Conservation (phyloP, 53 echinoderm and acorn worm genomes). For the Echinometra lucunter region DNA sequence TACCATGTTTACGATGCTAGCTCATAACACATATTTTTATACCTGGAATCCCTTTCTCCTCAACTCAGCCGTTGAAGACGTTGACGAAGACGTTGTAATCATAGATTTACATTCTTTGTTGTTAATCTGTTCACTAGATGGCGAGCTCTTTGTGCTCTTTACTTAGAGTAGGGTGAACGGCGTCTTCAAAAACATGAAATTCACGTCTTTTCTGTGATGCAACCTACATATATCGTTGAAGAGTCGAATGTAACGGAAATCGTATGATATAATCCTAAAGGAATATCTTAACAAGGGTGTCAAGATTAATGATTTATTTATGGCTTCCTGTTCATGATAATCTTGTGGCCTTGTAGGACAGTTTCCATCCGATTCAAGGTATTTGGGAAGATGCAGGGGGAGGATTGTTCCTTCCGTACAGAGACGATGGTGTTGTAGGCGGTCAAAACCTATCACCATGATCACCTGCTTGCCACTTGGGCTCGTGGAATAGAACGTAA, state of each 20-base stretch:
- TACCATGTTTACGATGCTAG: too few species aligned
- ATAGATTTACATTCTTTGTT: too few species aligned
- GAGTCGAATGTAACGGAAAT: not conserved
- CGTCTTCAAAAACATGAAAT: too few species aligned
- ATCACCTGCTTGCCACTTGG: not conserved
- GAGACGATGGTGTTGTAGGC: not conserved
- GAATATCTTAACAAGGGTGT: not conserved
- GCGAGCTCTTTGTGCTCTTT: too few species aligned
- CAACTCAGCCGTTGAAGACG: too few species aligned
- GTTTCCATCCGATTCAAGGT: not conserved
- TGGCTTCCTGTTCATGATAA: not conserved
- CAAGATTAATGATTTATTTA: conserved; percentile 7
- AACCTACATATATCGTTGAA: not conserved
- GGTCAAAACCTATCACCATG: not conserved
- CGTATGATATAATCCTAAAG: not conserved
- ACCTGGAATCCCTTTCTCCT: too few species aligned
- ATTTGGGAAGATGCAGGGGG: not conserved
- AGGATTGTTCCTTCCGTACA: not conserved
- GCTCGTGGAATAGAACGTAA: not conserved
- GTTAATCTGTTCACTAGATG: too few species aligned
- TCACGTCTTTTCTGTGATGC: too few species aligned
- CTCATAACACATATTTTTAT: too few species aligned
- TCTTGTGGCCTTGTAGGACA: not conserved
- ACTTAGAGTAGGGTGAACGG: too few species aligned
- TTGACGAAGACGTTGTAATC: too few species aligned